Evolutionary conservation across 2,888 invertebrate species (phyloP).

Genomic region (Molanna angustata): DNA sequence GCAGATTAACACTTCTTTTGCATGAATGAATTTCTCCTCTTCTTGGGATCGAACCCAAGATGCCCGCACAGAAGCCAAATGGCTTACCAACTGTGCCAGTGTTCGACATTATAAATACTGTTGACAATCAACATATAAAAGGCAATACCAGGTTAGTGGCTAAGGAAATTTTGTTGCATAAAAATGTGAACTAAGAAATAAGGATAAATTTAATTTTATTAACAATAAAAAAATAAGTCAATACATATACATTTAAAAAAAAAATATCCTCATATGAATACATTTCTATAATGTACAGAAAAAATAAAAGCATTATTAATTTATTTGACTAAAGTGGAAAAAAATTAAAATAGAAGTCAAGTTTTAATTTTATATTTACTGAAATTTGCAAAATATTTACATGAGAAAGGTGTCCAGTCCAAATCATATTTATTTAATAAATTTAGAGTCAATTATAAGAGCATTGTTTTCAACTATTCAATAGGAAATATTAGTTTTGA

Average conservation of each 20-base stretch:
- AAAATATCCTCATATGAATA: constrained; percentile 17
- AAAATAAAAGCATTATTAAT: constrained; percentile 10
- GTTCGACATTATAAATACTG: too few relatives aligned
- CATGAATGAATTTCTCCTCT: too few relatives aligned
- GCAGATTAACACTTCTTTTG: too few relatives aligned
- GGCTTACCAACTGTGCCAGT: too few relatives aligned
- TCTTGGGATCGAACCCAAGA: too few relatives aligned
- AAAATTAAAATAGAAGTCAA: too few relatives aligned
- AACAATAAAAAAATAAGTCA: constrained; percentile 3
- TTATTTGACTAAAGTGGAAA: neutral
- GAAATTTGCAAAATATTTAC: constrained; percentile 19
- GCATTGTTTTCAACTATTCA: neutral
- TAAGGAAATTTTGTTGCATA: too few relatives aligned
- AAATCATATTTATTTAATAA: neutral
- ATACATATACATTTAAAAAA: constrained; percentile 5
- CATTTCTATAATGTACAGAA: constrained; percentile 25
- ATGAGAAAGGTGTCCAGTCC: neutral
- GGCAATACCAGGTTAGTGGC: too few relatives aligned
- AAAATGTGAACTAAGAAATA: too few relatives aligned
- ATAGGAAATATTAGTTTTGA: neutral
- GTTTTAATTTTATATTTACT: constrained; percentile 11
- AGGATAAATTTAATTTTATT: neutral
- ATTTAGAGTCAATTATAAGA: neutral
- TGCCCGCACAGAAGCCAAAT: too few relatives aligned
- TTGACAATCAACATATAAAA: too few relatives aligned